phyloP scores from a whole-genome alignment of 2,888 invertebrate species.

The Chaitophorus viminalis region DNA sequence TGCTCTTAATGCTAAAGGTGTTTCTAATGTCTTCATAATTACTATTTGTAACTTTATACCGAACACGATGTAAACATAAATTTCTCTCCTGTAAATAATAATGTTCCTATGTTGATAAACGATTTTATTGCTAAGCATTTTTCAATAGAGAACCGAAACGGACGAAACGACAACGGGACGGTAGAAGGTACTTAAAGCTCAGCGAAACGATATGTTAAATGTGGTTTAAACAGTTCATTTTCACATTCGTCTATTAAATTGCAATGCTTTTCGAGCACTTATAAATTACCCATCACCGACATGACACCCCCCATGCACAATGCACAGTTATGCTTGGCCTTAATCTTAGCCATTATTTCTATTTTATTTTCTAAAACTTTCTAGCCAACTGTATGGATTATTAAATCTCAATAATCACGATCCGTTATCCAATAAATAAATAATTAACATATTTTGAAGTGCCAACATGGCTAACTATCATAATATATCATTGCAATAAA shows the following conservation, averaged over 20 bases:
- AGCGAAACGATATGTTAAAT: neutral
- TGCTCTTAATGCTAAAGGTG: neutral
- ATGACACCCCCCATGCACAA: neutral
- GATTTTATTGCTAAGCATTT: neutral
- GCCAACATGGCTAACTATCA: no score
- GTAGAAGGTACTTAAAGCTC: neutral
- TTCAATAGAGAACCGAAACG: neutral
- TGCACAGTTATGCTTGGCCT: neutral
- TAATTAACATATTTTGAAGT: neutral
- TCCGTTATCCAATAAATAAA: neutral
- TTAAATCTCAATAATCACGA: neutral
- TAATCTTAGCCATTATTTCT: neutral
- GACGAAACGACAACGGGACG: neutral
- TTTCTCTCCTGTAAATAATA: neutral
- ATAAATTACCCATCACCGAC: no score
- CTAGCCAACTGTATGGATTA: neutral
- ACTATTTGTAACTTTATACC: neutral
- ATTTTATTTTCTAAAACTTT: neutral
- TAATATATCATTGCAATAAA: neutral
- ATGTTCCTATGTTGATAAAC: neutral
- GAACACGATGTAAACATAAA: neutral
- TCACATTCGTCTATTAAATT: neutral
- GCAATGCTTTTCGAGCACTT: neutral
- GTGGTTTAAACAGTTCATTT: constrained; percentile 22
- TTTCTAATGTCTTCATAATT: constrained; percentile 45